phyloP scores from a whole-genome alignment of 1,140 invertebrate genomes.

The Augochlora pura region DNA sequence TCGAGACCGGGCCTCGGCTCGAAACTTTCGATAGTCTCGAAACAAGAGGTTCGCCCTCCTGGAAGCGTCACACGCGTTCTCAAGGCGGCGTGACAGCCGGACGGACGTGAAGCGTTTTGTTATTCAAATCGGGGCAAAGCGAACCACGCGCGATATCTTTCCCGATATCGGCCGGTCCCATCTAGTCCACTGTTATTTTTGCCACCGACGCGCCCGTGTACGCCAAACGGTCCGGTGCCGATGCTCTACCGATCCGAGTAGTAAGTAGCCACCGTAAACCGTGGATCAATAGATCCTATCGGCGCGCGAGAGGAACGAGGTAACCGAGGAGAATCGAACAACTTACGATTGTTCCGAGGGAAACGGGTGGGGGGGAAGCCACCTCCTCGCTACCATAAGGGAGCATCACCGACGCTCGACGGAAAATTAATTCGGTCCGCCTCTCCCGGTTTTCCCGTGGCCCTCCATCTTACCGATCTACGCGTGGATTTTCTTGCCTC shows the following conservation, averaged over 20 bases:
- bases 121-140: constrained; percentile 63
- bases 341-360: constrained; percentile 25
- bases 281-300: constrained; percentile 66
- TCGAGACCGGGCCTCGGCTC: constrained; percentile 44
- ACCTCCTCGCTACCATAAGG: neutral
- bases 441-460: neutral
- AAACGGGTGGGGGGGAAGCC: neutral
- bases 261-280: constrained; percentile 46
- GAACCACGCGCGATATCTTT: constrained; percentile 62
- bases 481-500: no score
- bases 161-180: constrained; percentile 64
- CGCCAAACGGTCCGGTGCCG: constrained; percentile 12
- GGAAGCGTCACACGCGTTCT: constrained; percentile 44
- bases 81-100: constrained; percentile 46
- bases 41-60: constrained; percentile 26
- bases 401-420: neutral
- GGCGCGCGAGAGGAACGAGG: constrained; percentile 27
- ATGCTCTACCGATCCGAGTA: constrained; percentile 20
- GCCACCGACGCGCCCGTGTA: constrained; percentile 32
- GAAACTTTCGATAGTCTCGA: constrained; percentile 46
- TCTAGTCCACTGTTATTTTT: constrained; percentile 64
- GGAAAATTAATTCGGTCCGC: constrained; percentile 16
- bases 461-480: neutral
- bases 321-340: constrained; percentile 23
- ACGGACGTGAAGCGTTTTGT: constrained; percentile 64